Evolutionary conservation across 2,888 invertebrate species (phyloP).

Genomic region (Amphipoea oculea): DNA sequence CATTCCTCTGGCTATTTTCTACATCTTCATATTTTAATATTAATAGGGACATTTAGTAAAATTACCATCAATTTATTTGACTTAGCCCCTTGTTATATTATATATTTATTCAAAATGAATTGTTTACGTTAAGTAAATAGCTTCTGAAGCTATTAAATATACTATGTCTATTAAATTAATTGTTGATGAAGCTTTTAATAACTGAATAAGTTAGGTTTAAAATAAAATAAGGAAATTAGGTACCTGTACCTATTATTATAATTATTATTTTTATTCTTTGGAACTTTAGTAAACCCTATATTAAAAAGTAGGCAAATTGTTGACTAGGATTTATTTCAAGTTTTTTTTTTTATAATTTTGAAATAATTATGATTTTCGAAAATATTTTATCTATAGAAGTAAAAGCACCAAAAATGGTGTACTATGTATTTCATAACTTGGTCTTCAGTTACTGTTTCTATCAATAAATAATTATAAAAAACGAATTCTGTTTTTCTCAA

Average conservation of each 20-base stretch:
- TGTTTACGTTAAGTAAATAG: constrained; percentile 41
- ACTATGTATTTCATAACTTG: neutral
- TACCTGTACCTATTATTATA: neutral
- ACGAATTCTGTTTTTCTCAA: too few species aligned
- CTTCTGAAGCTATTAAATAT: constrained; percentile 43
- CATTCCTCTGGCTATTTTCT: constrained; percentile 32
- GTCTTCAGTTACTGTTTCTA: neutral
- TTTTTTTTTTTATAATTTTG: neutral
- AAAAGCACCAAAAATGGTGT: neutral
- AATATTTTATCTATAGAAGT: neutral
- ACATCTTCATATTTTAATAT: constrained; percentile 44
- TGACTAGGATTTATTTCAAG: neutral
- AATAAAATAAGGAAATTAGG: neutral
- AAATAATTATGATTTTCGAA: neutral
- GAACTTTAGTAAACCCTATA: neutral
- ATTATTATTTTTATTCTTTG: neutral
- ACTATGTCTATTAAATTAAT: constrained; percentile 33
- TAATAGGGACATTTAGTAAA: constrained; percentile 22
- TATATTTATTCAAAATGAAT: constrained; percentile 36
- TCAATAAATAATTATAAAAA: neutral
- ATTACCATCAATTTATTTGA: constrained; percentile 44
- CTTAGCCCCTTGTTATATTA: constrained; percentile 12
- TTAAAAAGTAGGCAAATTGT: neutral
- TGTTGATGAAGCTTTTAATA: neutral
- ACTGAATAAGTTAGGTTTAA: neutral